phyloP scores from a whole-genome alignment of 2,113 vertebrate species.

The Mellivora capensis region DNA sequence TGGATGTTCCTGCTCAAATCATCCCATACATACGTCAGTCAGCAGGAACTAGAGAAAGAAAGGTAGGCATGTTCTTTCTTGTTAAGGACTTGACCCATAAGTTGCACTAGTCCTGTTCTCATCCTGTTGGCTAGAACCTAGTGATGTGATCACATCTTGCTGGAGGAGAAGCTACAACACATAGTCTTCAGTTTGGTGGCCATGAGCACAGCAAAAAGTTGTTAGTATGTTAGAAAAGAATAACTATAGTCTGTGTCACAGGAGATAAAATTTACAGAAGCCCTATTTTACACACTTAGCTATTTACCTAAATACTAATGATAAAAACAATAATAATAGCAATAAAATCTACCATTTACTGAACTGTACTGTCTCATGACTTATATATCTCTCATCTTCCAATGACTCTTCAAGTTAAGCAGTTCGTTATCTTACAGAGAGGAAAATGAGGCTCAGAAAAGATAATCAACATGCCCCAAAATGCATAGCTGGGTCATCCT shows the following conservation, averaged over 20 bases:
- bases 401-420: not conserved
- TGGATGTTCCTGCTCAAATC: not conserved
- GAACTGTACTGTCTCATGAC: not conserved
- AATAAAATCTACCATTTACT: not conserved
- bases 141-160: not conserved
- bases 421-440: not conserved
- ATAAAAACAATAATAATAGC: not conserved
- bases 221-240: not conserved
- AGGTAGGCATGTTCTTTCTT: not conserved
- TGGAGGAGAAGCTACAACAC: not conserved
- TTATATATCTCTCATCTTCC: not conserved
- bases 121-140: not conserved
- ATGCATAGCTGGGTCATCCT: not conserved
- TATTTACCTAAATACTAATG: not conserved
- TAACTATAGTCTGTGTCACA: not conserved
- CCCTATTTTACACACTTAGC: not conserved
- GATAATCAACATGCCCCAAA: not conserved
- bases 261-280: not conserved
- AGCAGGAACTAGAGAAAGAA: not conserved
- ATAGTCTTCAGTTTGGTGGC: not conserved
- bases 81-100: not conserved
- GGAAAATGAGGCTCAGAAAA: not conserved
- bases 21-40: not conserved
- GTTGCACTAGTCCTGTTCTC: not conserved
- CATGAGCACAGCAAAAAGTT: not conserved